Evolutionary conservation across 2,888 invertebrate genomes (phyloP).

Genomic region (Lingula anatina): DNA sequence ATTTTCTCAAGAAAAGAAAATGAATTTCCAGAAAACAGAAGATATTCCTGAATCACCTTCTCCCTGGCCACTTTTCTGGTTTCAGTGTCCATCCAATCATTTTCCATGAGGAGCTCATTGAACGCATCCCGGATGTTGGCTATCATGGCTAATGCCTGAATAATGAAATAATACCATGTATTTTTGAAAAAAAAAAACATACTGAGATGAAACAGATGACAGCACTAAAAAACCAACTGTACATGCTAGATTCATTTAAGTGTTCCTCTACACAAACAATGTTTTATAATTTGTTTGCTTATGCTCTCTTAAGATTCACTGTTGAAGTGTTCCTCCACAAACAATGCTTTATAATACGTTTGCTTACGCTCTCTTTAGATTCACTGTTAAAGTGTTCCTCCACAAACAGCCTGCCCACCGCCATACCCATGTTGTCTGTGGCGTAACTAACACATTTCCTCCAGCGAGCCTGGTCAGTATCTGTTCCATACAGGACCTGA

Average conservation of each 20-base stretch:
- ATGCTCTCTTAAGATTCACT: too few species aligned
- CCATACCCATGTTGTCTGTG: slow-evolving; percentile 84
- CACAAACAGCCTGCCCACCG: slow-evolving; percentile 86
- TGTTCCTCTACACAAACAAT: too few species aligned
- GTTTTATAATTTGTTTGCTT: too few species aligned
- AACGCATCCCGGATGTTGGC: slow-evolving; percentile 77
- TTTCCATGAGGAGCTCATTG: slow-evolving; percentile 74
- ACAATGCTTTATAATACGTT: background rate
- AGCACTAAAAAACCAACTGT: too few species aligned
- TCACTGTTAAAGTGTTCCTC: slow-evolving; percentile 81
- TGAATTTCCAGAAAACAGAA: slow-evolving; percentile 3
- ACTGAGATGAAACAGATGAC: too few species aligned
- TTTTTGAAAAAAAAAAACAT: too few species aligned
- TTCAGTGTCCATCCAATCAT: slow-evolving; percentile 85
- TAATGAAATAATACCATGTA: too few species aligned
- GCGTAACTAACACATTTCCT: slow-evolving; percentile 86
- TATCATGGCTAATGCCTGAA: slow-evolving; percentile 74
- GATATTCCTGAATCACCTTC: slow-evolving; percentile 23
- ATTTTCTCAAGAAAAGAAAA: slow-evolving; percentile 2
- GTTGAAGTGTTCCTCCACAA: too few species aligned
- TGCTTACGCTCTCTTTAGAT: slow-evolving; percentile 65
- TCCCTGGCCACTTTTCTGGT: slow-evolving; percentile 58
- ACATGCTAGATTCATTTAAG: too few species aligned
- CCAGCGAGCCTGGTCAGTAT: slow-evolving; percentile 72
- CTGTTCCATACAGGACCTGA: slow-evolving; percentile 45